Conservation (phyloP, 1,140 invertebrate genomes). For the Dendroctonus ponderosae region DNA sequence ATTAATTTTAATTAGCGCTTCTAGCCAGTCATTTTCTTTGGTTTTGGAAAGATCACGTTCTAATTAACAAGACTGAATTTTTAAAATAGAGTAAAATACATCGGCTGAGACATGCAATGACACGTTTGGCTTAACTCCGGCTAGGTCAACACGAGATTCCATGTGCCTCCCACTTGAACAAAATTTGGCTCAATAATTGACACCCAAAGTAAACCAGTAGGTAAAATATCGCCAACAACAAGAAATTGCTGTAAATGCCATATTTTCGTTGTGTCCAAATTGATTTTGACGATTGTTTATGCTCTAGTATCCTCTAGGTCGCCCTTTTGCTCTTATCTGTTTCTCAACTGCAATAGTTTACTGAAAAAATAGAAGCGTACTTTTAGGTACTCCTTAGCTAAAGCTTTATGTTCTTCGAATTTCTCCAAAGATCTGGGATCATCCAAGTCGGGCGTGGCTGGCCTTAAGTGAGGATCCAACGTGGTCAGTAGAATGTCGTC, state of each 20-base stretch:
- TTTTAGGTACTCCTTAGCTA: slow-evolving; percentile 72
- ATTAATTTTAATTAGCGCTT: too few species aligned
- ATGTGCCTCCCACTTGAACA: not conserved
- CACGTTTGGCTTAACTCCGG: slow-evolving; percentile 6
- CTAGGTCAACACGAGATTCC: slow-evolving; percentile 5
- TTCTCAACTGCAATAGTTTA: too few species aligned
- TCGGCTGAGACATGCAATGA: not conserved
- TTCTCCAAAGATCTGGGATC: slow-evolving; percentile 77
- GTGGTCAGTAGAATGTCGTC: slow-evolving; percentile 65
- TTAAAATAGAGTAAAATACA: too few species aligned
- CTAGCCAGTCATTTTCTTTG: too few species aligned
- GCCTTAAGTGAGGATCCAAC: slow-evolving; percentile 74
- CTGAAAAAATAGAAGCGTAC: slow-evolving; percentile 44
- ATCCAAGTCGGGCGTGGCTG: slow-evolving; percentile 73
- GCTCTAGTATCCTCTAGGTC: too few species aligned
- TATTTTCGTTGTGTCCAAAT: too few species aligned
- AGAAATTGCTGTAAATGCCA: too few species aligned
- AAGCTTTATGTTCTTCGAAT: slow-evolving; percentile 81
- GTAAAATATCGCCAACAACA: too few species aligned
- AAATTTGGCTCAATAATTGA: slow-evolving; percentile 2
- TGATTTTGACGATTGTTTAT: too few species aligned
- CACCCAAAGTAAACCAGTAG: slow-evolving; percentile 1
- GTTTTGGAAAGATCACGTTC: too few species aligned
- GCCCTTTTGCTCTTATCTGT: too few species aligned
- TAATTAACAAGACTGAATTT: too few species aligned